These are phyloP conservation scores for Acanthosepion lycidas DNA, from an alignment of 2,888 invertebrate species.

Conservation along the genomic window DNA sequence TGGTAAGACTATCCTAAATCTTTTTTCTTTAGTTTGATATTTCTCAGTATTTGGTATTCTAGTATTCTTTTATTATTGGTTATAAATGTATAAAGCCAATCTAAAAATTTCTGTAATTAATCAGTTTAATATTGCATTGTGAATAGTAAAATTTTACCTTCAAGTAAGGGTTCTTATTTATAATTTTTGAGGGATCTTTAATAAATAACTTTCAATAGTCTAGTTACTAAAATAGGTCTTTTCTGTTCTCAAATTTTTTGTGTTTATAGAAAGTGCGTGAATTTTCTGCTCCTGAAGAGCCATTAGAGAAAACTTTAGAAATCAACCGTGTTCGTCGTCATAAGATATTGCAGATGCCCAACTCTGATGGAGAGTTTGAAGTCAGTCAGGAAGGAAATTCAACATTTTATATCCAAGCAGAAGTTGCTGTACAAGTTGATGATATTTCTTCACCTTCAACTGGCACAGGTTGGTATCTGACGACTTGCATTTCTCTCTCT, in stretches of 20 bases:
- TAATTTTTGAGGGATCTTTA: no score
- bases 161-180: no score
- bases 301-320: constrained; percentile 85
- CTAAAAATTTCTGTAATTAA: neutral
- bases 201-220: no score
- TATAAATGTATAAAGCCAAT: neutral
- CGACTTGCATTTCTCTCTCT: neutral
- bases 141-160: no score
- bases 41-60: neutral
- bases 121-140: no score
- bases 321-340: constrained; percentile 65
- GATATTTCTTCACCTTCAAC: constrained; percentile 49
- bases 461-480: constrained; percentile 54
- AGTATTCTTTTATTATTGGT: neutral
- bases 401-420: constrained; percentile 58
- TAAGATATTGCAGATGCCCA: constrained; percentile 50
- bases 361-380: constrained; percentile 54
- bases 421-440: constrained; percentile 52
- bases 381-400: constrained; percentile 61
- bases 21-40: neutral
- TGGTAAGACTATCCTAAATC: constrained; percentile 53
- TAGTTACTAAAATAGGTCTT: no score
- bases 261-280: constrained; percentile 65
- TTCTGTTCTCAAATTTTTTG: neutral
- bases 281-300: constrained; percentile 82